Evolutionary conservation across 2,797 vertebrate genomes (phyloP).

Genomic region (Rhyacichthys aspro): DNA sequence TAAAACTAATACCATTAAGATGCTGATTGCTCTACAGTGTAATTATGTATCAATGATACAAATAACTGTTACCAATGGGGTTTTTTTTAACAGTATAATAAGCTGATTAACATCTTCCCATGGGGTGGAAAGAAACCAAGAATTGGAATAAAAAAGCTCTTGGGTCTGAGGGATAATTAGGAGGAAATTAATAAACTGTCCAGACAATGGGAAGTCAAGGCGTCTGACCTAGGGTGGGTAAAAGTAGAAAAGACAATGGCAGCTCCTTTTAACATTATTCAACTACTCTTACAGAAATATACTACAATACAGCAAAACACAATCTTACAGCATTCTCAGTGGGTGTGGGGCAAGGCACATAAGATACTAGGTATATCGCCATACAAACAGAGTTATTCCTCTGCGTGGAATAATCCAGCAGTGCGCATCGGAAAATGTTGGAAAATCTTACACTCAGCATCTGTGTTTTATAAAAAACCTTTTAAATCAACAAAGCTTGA

Average conservation of each 20-base stretch:
- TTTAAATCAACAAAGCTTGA: too few species aligned
- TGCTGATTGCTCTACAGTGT: too few species aligned
- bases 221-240: neutral
- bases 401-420: neutral
- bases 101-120: neutral
- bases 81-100: conserved; percentile 11
- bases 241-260: neutral
- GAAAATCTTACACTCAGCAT: too few species aligned
- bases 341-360: conserved; percentile 1
- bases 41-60: neutral
- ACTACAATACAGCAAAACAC: neutral
- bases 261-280: neutral
- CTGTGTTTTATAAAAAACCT: too few species aligned
- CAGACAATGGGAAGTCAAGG: neutral
- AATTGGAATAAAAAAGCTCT: neutral
- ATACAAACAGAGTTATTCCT: neutral
- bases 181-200: conserved; percentile 11
- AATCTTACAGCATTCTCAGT: neutral
- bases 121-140: conserved; percentile 9
- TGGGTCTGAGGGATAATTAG: neutral
- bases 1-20: too few species aligned
- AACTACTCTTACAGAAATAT: conserved; percentile 9
- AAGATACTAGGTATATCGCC: neutral
- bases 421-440: neutral
- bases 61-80: neutral